phyloP scores from a whole-genome alignment of 2,797 vertebrate genomes.

The Perodicticus potto region DNA sequence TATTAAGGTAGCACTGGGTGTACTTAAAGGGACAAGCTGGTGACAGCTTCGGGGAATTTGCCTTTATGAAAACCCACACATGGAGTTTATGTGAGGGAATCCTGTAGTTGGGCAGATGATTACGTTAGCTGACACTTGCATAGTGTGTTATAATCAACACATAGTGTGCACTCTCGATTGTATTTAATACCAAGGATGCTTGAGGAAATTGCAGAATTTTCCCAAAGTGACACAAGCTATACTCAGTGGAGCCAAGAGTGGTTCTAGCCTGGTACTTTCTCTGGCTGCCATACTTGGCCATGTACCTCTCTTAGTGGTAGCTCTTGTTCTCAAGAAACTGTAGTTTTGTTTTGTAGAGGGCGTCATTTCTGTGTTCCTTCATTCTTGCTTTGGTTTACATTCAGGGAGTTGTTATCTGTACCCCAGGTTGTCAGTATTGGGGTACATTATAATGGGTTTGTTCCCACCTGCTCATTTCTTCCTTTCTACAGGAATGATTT shows the following conservation, averaged over 20 bases:
- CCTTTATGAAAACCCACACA: neutral
- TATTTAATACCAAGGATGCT: neutral
- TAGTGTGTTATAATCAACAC: neutral
- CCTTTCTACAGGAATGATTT: neutral
- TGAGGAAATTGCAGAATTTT: neutral
- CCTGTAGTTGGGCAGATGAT: neutral
- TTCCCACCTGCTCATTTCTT: neutral
- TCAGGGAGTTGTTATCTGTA: neutral
- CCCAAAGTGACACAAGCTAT: neutral
- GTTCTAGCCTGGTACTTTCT: neutral
- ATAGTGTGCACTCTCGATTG: neutral
- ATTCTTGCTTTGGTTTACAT: neutral
- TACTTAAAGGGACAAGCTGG: constrained; percentile 26
- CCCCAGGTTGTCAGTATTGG: neutral
- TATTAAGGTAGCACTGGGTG: neutral
- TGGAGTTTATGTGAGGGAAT: neutral
- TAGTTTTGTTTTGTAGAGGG: neutral
- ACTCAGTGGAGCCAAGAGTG: neutral
- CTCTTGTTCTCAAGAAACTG: neutral
- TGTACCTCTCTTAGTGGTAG: neutral
- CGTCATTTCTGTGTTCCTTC: neutral
- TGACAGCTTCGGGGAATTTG: neutral
- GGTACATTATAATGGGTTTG: neutral
- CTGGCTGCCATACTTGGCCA: neutral
- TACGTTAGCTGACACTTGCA: neutral